A percentile compares a stretch with the other conserved stretches of the same genome.
These are phyloP conservation scores for Temnothorax unifasciatus DNA, from an alignment of 2,888 invertebrate genomes.

Conservation along the genomic window DNA sequence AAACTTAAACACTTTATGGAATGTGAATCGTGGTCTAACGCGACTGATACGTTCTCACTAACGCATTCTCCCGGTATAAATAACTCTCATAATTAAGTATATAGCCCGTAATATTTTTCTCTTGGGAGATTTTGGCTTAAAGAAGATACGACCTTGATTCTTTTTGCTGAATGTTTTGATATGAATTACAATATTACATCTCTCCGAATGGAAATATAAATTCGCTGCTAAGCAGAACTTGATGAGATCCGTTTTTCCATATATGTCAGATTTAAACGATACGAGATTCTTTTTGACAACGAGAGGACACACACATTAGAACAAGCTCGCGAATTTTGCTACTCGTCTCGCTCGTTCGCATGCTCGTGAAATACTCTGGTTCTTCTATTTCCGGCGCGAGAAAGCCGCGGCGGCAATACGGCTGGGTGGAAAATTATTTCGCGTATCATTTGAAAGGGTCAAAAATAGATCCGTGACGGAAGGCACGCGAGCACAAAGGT, in stretches of 20 bases:
- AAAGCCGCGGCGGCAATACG: not conserved
- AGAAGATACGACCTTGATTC: not conserved
- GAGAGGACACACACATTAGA: not conserved
- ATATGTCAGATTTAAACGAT: not conserved
- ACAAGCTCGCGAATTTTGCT: not conserved
- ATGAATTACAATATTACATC: not conserved
- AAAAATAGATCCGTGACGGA: slow-evolving; percentile 58
- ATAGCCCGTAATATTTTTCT: not conserved
- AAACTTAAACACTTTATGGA: not conserved
- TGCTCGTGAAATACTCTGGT: slow-evolving; percentile 3
- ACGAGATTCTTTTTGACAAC: not conserved
- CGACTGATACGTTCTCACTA: not conserved
- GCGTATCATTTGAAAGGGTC: slow-evolving; percentile 31
- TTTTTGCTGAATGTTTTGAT: not conserved
- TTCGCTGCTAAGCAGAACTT: not conserved
- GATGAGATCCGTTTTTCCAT: not conserved
- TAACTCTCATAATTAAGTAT: not conserved
- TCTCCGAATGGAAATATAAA: not conserved
- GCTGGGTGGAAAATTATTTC: slow-evolving; percentile 25
- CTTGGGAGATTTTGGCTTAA: not conserved
- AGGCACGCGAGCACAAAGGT: slow-evolving; percentile 52
- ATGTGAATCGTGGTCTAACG: not conserved
- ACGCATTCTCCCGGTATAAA: not conserved
- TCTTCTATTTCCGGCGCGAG: not conserved
- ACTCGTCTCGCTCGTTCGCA: not conserved